Evolutionary conservation across 30 jellyfish, hydroid and myxozoan genomes (phyloP).

Genomic region (Aurelia sp.): DNA sequence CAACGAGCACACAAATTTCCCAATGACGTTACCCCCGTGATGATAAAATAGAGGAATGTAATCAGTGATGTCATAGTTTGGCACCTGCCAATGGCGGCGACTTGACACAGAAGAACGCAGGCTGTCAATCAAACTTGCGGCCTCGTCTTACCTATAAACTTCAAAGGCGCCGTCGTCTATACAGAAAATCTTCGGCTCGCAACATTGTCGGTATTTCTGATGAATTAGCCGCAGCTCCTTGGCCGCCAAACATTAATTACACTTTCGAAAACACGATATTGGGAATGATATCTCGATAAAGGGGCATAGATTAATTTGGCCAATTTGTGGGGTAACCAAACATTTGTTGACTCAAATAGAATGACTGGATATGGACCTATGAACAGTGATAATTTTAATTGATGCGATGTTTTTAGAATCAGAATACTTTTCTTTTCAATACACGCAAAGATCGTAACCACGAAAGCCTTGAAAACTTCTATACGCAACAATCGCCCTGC

Average conservation of each 20-base stretch:
- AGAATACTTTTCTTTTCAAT: too few relatives aligned
- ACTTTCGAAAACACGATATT: not conserved
- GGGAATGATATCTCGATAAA: not conserved
- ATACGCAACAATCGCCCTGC: too few relatives aligned
- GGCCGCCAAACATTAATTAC: constrained; percentile 32
- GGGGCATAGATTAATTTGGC: not conserved
- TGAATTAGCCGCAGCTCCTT: constrained; percentile 44
- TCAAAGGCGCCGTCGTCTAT: constrained; percentile 96
- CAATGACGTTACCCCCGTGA: constrained; percentile 4
- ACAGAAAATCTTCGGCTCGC: constrained; percentile 85
- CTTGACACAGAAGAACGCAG: constrained; percentile 85
- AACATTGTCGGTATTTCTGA: constrained; percentile 69
- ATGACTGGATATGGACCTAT: too few relatives aligned
- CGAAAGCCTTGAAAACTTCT: too few relatives aligned
- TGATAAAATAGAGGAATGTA: constrained; percentile 47
- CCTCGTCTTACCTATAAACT: constrained; percentile 85
- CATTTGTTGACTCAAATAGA: too few relatives aligned
- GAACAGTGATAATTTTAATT: too few relatives aligned
- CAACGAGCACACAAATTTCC: too few relatives aligned
- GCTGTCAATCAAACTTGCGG: constrained; percentile 94
- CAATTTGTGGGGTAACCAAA: not conserved
- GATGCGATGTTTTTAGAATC: too few relatives aligned
- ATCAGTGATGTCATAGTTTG: constrained; percentile 97
- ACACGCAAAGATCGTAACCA: too few relatives aligned
- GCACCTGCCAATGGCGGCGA: constrained; percentile 99